A percentile compares a stretch with the other conserved stretches of the same genome.
Conservation (phyloP, 2,113 vertebrate genomes). For the Xiphias gladius region DNA sequence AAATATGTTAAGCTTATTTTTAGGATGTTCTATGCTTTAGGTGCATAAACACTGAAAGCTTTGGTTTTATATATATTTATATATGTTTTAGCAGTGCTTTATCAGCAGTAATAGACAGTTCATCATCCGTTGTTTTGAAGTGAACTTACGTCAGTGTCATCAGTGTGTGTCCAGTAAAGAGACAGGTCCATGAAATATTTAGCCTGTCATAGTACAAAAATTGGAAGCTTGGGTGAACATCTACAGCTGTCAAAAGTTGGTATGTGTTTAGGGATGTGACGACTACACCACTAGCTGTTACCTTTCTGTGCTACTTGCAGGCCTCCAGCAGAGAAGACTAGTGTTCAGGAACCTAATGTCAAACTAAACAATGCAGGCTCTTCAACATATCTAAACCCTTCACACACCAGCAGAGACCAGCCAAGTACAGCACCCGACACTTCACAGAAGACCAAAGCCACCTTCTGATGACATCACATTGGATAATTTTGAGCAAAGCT, state of each 20-base stretch:
- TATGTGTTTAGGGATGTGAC: not conserved
- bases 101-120: too few relatives aligned
- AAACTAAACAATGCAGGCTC: not conserved
- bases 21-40: too few relatives aligned
- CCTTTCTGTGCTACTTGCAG: slow-evolving; percentile 26
- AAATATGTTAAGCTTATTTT: too few relatives aligned
- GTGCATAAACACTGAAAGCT: too few relatives aligned
- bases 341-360: slow-evolving; percentile 1
- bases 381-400: not conserved
- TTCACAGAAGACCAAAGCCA: not conserved
- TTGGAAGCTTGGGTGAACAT: not conserved
- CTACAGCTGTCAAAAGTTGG: not conserved
- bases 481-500: not conserved
- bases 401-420: slow-evolving; percentile 11
- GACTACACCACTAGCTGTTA: not conserved
- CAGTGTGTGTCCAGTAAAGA: too few relatives aligned
- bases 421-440: not conserved
- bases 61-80: too few relatives aligned
- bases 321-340: slow-evolving; percentile 10
- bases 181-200: not conserved
- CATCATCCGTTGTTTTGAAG: too few relatives aligned
- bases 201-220: not conserved
- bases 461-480: slow-evolving; percentile 9
- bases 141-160: too few relatives aligned
- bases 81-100: too few relatives aligned